These are phyloP conservation scores for Parascotia fuliginaria DNA, from an alignment of 2,888 invertebrate genomes.

Conservation along the genomic window DNA sequence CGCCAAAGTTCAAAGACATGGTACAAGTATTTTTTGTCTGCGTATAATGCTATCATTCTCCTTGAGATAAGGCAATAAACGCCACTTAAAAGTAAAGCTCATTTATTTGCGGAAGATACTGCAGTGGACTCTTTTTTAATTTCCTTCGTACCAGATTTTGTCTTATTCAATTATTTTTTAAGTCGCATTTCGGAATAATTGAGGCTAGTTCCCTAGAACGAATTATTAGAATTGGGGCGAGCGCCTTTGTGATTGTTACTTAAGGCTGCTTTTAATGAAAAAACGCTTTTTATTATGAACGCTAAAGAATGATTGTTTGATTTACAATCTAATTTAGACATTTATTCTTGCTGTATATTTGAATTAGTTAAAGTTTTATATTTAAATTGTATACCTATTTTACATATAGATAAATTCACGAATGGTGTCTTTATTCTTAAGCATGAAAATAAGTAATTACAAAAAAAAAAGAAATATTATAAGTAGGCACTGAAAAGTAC, in stretches of 20 bases:
- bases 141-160: slow-evolving; percentile 52
- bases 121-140: slow-evolving; percentile 71
- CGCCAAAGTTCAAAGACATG: slow-evolving; percentile 83
- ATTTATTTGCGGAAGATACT: slow-evolving; percentile 73
- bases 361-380: too few relatives aligned
- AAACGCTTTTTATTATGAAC: background rate
- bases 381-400: background rate
- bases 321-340: background rate
- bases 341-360: too few relatives aligned
- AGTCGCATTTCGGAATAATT: slow-evolving; percentile 45
- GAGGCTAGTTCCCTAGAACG: slow-evolving; percentile 25
- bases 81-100: slow-evolving; percentile 75
- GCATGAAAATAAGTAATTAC: background rate
- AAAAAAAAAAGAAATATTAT: too few relatives aligned
- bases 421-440: background rate
- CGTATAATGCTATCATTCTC: slow-evolving; percentile 75
- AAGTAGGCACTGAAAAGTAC: slow-evolving; percentile 1
- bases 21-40: slow-evolving; percentile 69
- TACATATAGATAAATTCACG: background rate
- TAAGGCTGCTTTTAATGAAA: slow-evolving; percentile 9
- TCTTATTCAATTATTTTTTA: slow-evolving; percentile 64
- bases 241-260: slow-evolving; percentile 14
- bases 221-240: slow-evolving; percentile 31
- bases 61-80: slow-evolving; percentile 79
- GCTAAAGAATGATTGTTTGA: background rate